Evolutionary conservation across 2,797 vertebrate genomes (phyloP), one percentile per base, ranked within the genome.

Genomic region (Sciurus vulgaris): DNA sequence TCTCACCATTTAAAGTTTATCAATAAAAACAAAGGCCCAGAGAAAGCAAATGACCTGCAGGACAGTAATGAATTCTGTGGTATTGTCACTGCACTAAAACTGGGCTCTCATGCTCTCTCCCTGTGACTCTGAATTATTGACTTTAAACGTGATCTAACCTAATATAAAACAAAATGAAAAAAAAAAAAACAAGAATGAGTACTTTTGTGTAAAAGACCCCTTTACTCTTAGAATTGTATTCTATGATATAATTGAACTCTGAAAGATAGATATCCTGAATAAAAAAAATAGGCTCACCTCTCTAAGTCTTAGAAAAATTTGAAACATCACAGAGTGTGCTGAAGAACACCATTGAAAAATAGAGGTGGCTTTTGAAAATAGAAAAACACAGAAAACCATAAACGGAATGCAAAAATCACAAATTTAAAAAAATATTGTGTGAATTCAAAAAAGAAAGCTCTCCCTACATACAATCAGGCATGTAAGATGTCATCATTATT

Each of bases 381-480:
- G 38, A 44, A 78, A 59, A 67, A n/a, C 11, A 51, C 10, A 87
- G 51, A 35, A n/a, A 69, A 73, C 17, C 7, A 91, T 72, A 65
- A 73, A 5, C 51, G n/a, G 13, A 38, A 61, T 56, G 41, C 1
- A 9, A 74, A 81, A 28, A 51, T 7, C 44, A n/a, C 15, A 81
- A 33, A 5, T 81, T 93, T 47, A 56, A 56, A 93, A 88, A 88
- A 47, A 7, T 17, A 59, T 24, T 5, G 0, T 51, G 8, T 51
- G 17, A 17, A 61, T 28, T 73, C 13, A 9, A 70, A 81, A 35
- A 22, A 20, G 28, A 78, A 54, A 90, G 7, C 22, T 35, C 1
- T 74, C 5, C 9, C 7, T 49, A 9, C 10, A 11, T 49, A 9
- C 10, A 11, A 1, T 41, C 22, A 10, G 9, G 7, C 6, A 11